phyloP scores from a whole-genome alignment of 1,140 invertebrate genomes.

The Rhopalosiphum maidis region DNA sequence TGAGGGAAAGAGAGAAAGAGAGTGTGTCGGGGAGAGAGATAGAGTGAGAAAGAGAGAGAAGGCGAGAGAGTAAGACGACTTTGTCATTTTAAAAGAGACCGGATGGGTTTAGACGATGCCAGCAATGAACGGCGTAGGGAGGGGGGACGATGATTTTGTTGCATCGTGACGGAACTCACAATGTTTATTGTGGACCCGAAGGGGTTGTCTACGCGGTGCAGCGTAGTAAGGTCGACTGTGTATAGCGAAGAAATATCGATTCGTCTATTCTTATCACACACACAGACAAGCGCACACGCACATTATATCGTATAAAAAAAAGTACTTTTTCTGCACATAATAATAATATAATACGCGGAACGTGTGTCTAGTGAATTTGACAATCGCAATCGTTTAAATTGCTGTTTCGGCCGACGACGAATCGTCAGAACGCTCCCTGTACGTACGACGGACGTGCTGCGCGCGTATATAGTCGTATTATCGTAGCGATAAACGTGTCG shows the following conservation, averaged over 20 bases:
- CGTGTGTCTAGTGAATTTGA: no score
- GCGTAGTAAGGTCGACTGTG: no score
- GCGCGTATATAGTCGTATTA: neutral
- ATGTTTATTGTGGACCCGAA: slow-evolving; percentile 36
- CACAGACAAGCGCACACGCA: neutral
- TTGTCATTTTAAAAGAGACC: neutral
- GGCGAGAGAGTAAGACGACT: neutral
- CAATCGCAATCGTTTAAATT: no score
- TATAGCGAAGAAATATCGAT: slow-evolving; percentile 34
- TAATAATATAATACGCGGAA: neutral
- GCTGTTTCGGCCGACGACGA: no score
- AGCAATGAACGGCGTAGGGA: neutral
- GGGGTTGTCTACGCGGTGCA: slow-evolving; percentile 15
- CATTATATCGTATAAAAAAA: no score
- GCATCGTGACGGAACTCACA: slow-evolving; percentile 48
- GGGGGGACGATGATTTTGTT: slow-evolving; percentile 9
- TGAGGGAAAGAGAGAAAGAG: neutral
- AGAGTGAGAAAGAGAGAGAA: no score
- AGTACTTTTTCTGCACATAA: neutral
- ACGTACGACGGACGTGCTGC: no score
- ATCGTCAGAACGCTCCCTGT: no score
- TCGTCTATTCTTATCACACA: slow-evolving; percentile 26
- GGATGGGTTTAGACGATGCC: neutral
- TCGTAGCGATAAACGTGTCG: neutral
- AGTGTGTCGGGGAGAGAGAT: neutral